Percentiles rank a stretch among this genome's conserved stretches.
These are phyloP conservation scores for Perca flavescens DNA, from an alignment of 2,113 vertebrate species.

Conservation along the genomic window DNA sequence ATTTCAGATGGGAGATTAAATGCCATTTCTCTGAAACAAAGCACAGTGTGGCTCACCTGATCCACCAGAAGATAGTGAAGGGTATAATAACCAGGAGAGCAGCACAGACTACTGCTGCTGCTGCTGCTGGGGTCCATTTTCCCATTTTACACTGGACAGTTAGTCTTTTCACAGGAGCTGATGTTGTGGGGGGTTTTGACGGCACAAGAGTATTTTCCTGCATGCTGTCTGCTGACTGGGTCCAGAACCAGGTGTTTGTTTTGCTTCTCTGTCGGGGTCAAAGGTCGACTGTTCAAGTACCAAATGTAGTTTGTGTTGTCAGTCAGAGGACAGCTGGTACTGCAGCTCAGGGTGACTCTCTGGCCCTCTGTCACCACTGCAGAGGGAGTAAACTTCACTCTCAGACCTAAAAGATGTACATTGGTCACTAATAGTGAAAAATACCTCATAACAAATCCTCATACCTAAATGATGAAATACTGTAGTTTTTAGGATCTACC, in stretches of 20 bases:
- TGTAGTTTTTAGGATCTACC: no score
- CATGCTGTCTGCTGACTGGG: constrained; percentile 7
- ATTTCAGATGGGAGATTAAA: not conserved
- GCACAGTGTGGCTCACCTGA: not conserved
- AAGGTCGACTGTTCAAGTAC: not conserved
- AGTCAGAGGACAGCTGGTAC: constrained; percentile 1
- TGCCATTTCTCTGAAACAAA: not conserved
- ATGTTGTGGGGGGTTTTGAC: not conserved
- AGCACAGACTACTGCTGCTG: not conserved
- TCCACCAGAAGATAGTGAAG: not conserved
- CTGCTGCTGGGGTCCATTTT: not conserved
- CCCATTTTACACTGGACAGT: not conserved
- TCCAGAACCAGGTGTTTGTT: constrained; percentile 16
- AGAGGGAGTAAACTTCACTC: constrained; percentile 21
- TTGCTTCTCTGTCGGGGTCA: not conserved
- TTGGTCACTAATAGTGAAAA: no score
- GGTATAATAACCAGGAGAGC: not conserved
- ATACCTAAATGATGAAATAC: no score
- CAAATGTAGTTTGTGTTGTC: constrained; percentile 11
- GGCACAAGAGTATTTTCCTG: constrained; percentile 13
- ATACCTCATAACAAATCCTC: not conserved
- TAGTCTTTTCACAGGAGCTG: not conserved
- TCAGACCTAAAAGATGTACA: constrained; percentile 25
- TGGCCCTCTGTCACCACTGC: constrained; percentile 41
- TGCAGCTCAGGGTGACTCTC: constrained; percentile 48